Evolutionary conservation across 2,888 invertebrate species (phyloP).

Genomic region (Ariolimax columbianus): DNA sequence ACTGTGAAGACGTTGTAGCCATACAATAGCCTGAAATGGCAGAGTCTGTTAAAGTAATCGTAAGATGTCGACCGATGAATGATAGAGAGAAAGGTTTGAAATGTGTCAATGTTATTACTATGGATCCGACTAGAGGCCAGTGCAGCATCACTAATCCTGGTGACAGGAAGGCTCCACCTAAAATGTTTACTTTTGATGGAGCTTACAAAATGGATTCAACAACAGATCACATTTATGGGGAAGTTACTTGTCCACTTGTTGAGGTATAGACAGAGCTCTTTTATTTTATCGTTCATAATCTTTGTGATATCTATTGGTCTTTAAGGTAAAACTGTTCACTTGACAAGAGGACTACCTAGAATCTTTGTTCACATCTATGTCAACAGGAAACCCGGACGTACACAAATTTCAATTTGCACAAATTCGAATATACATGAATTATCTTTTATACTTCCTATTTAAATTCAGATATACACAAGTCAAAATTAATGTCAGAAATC

Average conservation of each 20-base stretch:
- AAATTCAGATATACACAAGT: too few relatives aligned
- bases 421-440: too few relatives aligned
- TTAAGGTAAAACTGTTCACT: too few relatives aligned
- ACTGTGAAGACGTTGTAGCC: neutral
- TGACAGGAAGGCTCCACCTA: slow-evolving; percentile 73
- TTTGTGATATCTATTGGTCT: too few relatives aligned
- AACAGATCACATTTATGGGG: slow-evolving; percentile 92
- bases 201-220: slow-evolving; percentile 87
- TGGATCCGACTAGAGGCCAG: slow-evolving; percentile 83
- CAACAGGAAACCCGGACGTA: too few relatives aligned
- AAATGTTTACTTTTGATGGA: slow-evolving; percentile 88
- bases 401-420: too few relatives aligned
- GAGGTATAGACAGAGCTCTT: slow-evolving; percentile 82
- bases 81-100: slow-evolving; percentile 85
- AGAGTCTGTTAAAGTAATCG: slow-evolving; percentile 89
- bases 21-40: slow-evolving; percentile 58
- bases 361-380: too few relatives aligned
- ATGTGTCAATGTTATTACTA: slow-evolving; percentile 82
- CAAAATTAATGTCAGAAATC: too few relatives aligned
- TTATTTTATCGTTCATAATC: too few relatives aligned
- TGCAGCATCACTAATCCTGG: slow-evolving; percentile 80
- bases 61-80: slow-evolving; percentile 92
- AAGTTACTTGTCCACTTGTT: slow-evolving; percentile 89
- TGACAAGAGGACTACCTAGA: too few relatives aligned
- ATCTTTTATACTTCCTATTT: too few relatives aligned